These are phyloP conservation scores for Megalonaias nervosa DNA, from an alignment of 1,140 invertebrate species.

Conservation along the genomic window DNA sequence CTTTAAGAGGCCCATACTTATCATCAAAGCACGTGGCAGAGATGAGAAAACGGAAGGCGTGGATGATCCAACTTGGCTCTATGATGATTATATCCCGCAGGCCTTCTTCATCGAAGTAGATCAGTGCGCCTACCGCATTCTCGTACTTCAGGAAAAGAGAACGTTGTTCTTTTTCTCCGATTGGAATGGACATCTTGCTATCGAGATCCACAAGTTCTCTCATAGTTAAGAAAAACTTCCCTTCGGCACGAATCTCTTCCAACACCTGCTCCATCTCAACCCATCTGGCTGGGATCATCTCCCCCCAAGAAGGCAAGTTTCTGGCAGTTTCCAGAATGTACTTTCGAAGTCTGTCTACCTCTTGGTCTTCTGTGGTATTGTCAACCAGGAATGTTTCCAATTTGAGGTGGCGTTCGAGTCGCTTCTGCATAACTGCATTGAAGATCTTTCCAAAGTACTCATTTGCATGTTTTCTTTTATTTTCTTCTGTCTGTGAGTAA, in stretches of 20 bases:
- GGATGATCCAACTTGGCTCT: constrained; percentile 24
- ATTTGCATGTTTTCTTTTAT: constrained; percentile 10
- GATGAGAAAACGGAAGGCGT: constrained; percentile 21
- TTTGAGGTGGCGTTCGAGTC: constrained; percentile 8
- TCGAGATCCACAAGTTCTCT: constrained; percentile 8
- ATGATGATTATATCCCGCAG: constrained; percentile 18
- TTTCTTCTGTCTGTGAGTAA: neutral
- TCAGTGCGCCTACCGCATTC: constrained; percentile 7
- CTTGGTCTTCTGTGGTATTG: constrained; percentile 10
- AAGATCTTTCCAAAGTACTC: constrained; percentile 11
- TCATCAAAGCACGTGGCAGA: constrained; percentile 15
- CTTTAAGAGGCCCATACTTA: constrained; percentile 16
- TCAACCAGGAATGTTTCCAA: constrained; percentile 1
- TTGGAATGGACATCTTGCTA: neutral
- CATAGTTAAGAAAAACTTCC: constrained; percentile 1
- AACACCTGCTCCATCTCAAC: constrained; percentile 22
- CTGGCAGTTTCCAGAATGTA: constrained; percentile 12
- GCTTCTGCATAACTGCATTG: constrained; percentile 5
- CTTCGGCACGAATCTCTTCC: constrained; percentile 7
- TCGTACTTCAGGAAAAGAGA: constrained; percentile 17
- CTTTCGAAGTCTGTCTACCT: constrained; percentile 8
- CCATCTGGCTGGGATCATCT: constrained; percentile 19
- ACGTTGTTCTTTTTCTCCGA: constrained; percentile 10
- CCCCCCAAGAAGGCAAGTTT: constrained; percentile 11
- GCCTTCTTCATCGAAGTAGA: constrained; percentile 15